Base-by-base conservation (phyloP, 2,797 vertebrate genomes). In the Etheostoma nigrum region DNA sequence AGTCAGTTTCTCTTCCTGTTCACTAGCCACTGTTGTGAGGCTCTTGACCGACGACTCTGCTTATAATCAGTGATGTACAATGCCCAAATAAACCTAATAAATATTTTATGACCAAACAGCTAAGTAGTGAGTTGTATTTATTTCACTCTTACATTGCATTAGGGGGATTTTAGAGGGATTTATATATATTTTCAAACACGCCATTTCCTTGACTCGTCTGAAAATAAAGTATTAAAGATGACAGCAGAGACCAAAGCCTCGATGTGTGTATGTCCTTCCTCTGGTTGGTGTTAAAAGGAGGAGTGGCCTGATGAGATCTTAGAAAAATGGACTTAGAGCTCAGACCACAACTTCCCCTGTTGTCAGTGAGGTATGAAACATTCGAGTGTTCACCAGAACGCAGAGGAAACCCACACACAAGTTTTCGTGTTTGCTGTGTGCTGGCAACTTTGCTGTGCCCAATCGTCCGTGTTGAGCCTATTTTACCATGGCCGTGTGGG, bases 281-380 rank as follows among this genome's bases (percentile, higher is more conserved):
- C 67, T 72, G 80, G 70, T 76, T 85, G 69, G 72, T 75, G 70
- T 78, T 70, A 3, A n/a, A 68, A 30, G 30, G 36, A 84, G 93
- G 92, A 85, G 93, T 89, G 91, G 91, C 92, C 78, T 90, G 74
- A 90, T 67, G n/a, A 90, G 84, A 90, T 91, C 83, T 78, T 78
- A 89, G 74, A 72, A 63, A 61, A 92, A 86, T 93, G 92, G 94
- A 95, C 93, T 83, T 79, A 47, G 7, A 65, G 81, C 89, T 88
- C 89, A 62, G 83, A 95, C 95, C 93, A 95, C 94, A 95, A 93
- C 94, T 95, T 95, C 95, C 95, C 85, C 78, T 89, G 85, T 70
- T 53, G 53, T 65, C 81, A 81, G 72, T 53, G 81, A 78, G 74
- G 42, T 70, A 66, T 21, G 86, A 71, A 64, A 53, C 40, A 74